Base-by-base conservation (phyloP, 2,113 vertebrate genomes). In the Chloroceryle aenea region DNA sequence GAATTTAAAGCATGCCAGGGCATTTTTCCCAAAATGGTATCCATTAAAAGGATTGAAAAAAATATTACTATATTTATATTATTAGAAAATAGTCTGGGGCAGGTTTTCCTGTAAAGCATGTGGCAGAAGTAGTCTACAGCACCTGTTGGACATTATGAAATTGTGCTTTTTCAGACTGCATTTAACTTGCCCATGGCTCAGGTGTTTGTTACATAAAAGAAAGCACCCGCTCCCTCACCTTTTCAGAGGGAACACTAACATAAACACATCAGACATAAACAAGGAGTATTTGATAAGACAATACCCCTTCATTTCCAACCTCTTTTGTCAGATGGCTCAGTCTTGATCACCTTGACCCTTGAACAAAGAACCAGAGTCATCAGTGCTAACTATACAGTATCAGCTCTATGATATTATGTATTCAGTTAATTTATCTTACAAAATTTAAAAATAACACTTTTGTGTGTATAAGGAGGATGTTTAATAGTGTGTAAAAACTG, bases 231-330 rank as follows among this genome's bases (percentile, higher is more conserved):
- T 42, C 30, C 23, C 26, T 32, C 52, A 14, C 17, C 23, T 42
- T 53, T 71, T 75, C 0, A 0, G 48, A 56, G 38, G n/a, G 21
- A 85, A 34, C 8, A 30, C 19, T 61, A 48, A 15, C 13, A 20
- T 56, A 38, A 67, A 61, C 36, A 27, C 42, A 14, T 72, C 20
- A 43, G 34, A 61, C 32, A 34, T 43, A 55, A 27, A 36, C 23
- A 67, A 50, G 47, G 50, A 61, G 34, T 56, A 10, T 62, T 43
- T 45, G 32, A 56, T 86, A 64, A 73, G 29, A 66, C 12, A 73
- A 77, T 27, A 16, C 12, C 10, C 3, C 22, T 56, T 72, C 19
- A 38, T 3, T 67, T 90, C 19, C 45, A 45, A 0, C 0, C 0
- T 43, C 34, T 82, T 36, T 72, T 59, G 45, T 90, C 34, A 45